Evolutionary conservation across 2,113 vertebrate species (phyloP), one percentile per base, ranked within the genome.

Genomic region (Zapus hudsonius): DNA sequence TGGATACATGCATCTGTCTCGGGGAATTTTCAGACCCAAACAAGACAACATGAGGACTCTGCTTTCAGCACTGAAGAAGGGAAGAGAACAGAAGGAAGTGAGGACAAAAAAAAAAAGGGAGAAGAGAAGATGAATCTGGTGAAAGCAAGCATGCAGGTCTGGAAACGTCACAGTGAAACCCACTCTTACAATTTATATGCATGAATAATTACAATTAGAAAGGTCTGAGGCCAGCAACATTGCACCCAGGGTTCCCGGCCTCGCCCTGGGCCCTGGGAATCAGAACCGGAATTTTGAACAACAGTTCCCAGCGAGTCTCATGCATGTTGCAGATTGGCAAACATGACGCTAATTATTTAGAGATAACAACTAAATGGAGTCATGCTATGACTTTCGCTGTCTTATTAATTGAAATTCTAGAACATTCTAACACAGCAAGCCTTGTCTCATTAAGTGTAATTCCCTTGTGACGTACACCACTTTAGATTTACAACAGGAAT

Each of bases 351-450:
- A 78, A 84, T 93, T 82, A 69, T 64, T 89, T 81, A 64, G 23
- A 25, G 66, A 84, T 91, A 87, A 87, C 61, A 75, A 84, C 36
- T 72, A 61, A 79, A 81, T n/a, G 38, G 31, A 78, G 29, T n/a
- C 82, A 78, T 3, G 17, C 52, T 93, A 67, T 23, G 57, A 63
- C 73, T 93, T 63, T 69, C 70, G 72, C 61, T 59, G 10, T 19
- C 25, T 31, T 76, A 80, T 52, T 89, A 72, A 89, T 38, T 82
- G 38, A 33, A 81, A 64, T 87, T 87, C 73, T 69, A 73, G 76
- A 74, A 82, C 42, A 91, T 29, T 61, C 73, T 44, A 89, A 84
- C 5, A 31, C 7, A 76, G 33, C 25, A 82, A 84, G 89, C 61
- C 25, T 64, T 63, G 69, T 61, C 67, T 47, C 25, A 1, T 22